Evolutionary conservation across 2,797 vertebrate species (phyloP).

Genomic region (Lutjanus campechanus): DNA sequence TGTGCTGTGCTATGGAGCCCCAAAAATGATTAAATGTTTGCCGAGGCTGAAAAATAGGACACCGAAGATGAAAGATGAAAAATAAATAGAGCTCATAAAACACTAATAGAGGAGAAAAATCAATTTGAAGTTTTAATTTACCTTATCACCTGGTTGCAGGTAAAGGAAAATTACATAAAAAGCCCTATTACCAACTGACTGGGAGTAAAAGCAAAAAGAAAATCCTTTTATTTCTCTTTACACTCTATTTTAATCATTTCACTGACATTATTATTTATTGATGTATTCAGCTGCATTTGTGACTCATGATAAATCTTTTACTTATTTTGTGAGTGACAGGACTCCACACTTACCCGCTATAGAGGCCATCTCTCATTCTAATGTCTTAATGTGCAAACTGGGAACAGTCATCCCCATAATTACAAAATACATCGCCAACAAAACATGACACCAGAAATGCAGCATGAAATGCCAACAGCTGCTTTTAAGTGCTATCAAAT

Average conservation of each 20-base stretch:
- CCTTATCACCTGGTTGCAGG: background rate
- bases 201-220: background rate
- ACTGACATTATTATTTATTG: background rate
- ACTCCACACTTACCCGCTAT: background rate
- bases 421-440: too few relatives aligned
- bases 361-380: background rate
- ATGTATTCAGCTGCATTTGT: background rate
- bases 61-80: background rate
- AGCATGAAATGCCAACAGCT: background rate
- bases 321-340: background rate
- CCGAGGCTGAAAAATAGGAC: background rate
- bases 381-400: background rate
- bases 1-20: rapidly evolving
- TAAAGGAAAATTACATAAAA: background rate
- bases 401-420: background rate
- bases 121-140: background rate
- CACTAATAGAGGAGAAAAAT: background rate
- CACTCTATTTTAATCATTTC: background rate
- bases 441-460: too few relatives aligned
- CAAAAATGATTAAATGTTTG: background rate
- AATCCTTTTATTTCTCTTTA: background rate
- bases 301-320: background rate
- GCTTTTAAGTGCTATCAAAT: background rate
- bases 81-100: background rate
- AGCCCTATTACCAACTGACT: background rate